A percentile compares a stretch with the other conserved stretches of the same genome.
Evolutionary conservation across 1,140 invertebrate species (phyloP).

Genomic region (Cyphomyrmex costatus): DNA sequence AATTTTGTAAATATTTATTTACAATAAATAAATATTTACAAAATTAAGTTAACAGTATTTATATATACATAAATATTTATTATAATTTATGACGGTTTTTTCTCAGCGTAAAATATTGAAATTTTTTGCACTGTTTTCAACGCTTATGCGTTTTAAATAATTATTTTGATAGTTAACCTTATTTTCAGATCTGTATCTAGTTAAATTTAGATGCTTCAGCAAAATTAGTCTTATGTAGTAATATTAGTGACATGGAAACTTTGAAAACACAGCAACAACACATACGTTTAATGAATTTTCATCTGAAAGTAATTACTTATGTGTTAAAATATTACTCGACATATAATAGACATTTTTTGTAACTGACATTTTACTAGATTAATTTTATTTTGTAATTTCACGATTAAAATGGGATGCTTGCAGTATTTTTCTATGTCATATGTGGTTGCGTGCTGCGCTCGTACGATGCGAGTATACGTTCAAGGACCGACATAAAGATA

Average conservation of each 20-base stretch:
- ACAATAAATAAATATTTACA: no score
- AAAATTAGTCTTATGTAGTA: no score
- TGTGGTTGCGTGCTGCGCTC: slow-evolving; percentile 25
- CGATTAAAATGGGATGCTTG: background rate
- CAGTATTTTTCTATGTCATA: slow-evolving; percentile 17
- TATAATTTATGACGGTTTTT: no score
- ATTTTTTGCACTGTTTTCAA: no score
- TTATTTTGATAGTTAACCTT: no score
- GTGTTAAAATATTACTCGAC: background rate
- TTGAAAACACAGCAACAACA: background rate
- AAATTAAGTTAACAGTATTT: no score
- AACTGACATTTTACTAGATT: background rate
- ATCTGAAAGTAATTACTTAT: background rate
- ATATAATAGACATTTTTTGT: background rate
- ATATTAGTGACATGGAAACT: background rate
- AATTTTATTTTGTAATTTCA: background rate
- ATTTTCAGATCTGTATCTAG: no score
- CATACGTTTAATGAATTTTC: background rate
- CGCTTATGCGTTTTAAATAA: no score
- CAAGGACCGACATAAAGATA: slow-evolving; percentile 77
- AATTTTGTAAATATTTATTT: no score
- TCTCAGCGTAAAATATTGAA: no score
- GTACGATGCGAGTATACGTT: slow-evolving; percentile 60
- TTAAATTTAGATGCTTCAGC: no score
- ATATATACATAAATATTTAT: no score